A percentile compares a stretch with the other conserved stretches of the same genome.
These are phyloP conservation scores for Radopholus similis DNA, from an alignment of 1,140 invertebrate genomes.

Conservation along the genomic window DNA sequence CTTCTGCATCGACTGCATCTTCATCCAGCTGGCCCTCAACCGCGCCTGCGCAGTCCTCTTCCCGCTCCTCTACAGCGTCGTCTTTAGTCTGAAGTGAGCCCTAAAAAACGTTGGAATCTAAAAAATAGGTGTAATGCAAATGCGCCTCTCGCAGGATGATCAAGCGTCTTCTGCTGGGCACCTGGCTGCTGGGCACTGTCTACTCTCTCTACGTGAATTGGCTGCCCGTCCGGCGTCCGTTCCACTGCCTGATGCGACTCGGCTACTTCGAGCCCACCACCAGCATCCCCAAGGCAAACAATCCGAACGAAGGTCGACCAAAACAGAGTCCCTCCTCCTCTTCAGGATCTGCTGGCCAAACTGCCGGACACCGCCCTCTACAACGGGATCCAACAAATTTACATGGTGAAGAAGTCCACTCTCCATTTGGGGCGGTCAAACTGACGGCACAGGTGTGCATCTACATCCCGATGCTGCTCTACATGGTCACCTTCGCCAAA, in stretches of 20 bases:
- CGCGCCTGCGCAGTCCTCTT: neutral
- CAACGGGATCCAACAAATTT: constrained; percentile 4
- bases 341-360: neutral
- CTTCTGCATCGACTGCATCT: constrained; percentile 13
- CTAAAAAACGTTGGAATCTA: neutral
- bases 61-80: neutral
- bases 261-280: constrained; percentile 11
- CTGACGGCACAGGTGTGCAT: neutral
- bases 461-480: constrained; percentile 3
- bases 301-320: neutral
- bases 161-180: neutral
- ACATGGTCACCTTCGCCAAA: neutral
- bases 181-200: neutral
- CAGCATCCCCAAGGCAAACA: neutral
- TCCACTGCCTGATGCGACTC: constrained; percentile 10
- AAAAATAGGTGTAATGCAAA: neutral
- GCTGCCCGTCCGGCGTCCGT: neutral
- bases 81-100: neutral
- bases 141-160: neutral
- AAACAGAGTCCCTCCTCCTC: neutral
- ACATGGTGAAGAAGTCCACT: no score
- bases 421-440: no score
- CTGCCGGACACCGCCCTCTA: constrained; percentile 5
- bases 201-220: constrained; percentile 18
- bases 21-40: constrained; percentile 14